Evolutionary conservation across 2,797 vertebrate genomes (phyloP).

Genomic region (Psittacula derbiana): DNA sequence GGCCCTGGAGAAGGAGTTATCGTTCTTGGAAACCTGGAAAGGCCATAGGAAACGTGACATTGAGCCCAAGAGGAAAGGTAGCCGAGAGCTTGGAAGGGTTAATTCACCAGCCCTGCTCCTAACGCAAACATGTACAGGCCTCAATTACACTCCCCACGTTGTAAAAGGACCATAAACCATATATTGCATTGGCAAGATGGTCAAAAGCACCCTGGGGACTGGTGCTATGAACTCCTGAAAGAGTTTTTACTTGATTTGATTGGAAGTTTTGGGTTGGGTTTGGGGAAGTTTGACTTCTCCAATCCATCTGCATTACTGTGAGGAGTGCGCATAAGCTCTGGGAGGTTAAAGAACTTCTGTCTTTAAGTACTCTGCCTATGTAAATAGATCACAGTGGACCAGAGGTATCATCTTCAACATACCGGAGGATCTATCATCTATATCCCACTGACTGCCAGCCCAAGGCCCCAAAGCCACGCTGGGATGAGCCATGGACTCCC

Average conservation of each 20-base stretch:
- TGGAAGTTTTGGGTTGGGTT: neutral
- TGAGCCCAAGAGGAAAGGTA: neutral
- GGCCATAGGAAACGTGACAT: neutral
- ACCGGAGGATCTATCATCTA: neutral
- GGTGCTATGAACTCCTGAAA: neutral
- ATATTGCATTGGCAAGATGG: constrained; percentile 34
- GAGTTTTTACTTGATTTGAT: neutral
- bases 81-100: constrained; percentile 1
- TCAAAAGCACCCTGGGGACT: constrained; percentile 16
- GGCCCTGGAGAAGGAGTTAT: neutral
- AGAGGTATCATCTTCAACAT: neutral
- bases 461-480: neutral
- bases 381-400: neutral
- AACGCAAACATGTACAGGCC: neutral
- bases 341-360: neutral
- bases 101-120: neutral
- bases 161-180: constrained; percentile 35
- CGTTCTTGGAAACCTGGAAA: neutral
- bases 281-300: neutral
- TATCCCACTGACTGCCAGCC: neutral
- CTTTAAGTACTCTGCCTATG: neutral
- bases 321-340: neutral
- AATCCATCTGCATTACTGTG: neutral
- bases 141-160: neutral
- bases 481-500: neutral